Percentiles rank a stretch among this genome's conserved stretches.
Conservation (phyloP, 37 sponge, comb jelly and placozoan genomes). For the Spongilla lacustris region DNA sequence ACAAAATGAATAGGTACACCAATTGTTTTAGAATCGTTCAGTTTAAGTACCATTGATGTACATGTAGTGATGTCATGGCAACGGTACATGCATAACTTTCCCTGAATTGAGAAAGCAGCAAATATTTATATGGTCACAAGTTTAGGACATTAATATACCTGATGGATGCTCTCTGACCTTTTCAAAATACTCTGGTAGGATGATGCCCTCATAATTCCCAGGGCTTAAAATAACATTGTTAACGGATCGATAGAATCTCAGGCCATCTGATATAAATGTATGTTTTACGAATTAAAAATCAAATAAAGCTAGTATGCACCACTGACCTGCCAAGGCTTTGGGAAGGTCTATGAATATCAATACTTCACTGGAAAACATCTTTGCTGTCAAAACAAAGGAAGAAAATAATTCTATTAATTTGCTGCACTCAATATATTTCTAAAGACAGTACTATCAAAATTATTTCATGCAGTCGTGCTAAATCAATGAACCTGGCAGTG, state of each 20-base stretch:
- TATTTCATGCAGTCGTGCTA: too few species aligned
- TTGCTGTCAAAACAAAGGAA: slow-evolving; percentile 52
- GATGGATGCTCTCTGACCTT: slow-evolving; percentile 21
- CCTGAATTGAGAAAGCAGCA: not conserved
- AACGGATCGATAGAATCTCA: slow-evolving; percentile 79
- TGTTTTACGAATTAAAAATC: too few species aligned
- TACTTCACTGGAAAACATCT: slow-evolving; percentile 86
- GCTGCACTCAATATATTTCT: too few species aligned
- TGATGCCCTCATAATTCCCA: slow-evolving; percentile 82
- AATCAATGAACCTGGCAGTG: too few species aligned
- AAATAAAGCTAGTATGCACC: not conserved
- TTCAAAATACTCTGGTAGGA: slow-evolving; percentile 82
- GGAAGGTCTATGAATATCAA: slow-evolving; percentile 84
- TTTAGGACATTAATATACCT: not conserved
- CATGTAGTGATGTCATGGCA: too few species aligned
- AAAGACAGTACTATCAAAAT: too few species aligned
- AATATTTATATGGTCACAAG: not conserved
- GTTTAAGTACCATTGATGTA: too few species aligned
- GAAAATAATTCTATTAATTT: too few species aligned
- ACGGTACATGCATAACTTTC: not conserved
- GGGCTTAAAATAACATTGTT: slow-evolving; percentile 91
- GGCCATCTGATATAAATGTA: slow-evolving; percentile 81
- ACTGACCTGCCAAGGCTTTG: slow-evolving; percentile 85
- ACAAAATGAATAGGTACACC: too few species aligned
- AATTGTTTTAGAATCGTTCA: too few species aligned